phyloP scores from a whole-genome alignment of 2,888 invertebrate genomes.

The Acrobasis repandana region DNA sequence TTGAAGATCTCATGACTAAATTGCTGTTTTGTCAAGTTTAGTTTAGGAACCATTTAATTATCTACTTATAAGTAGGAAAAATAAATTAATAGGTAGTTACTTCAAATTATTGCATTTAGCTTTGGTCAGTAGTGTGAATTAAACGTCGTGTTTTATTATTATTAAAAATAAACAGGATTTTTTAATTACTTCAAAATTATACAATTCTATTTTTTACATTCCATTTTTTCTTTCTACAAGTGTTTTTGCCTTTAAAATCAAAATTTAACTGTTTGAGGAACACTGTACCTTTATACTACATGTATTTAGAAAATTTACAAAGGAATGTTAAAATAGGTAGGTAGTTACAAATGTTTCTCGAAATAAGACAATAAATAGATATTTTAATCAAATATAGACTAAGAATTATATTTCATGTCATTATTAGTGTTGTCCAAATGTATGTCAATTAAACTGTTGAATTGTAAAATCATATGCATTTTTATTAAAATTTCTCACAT shows the following conservation, averaged over 20 bases:
- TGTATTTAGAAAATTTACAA: conserved; percentile 18
- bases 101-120: conserved; percentile 22
- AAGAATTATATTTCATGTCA: conserved; percentile 34
- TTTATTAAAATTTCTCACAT: neutral
- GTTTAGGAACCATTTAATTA: neutral
- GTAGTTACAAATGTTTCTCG: conserved; percentile 33
- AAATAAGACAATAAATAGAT: conserved; percentile 67
- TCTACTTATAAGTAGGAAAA: conserved; percentile 4
- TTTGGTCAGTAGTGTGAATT: neutral
- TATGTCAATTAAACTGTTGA: conserved; percentile 70
- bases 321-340: conserved; percentile 38
- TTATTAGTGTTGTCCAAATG: conserved; percentile 56
- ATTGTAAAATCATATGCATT: conserved; percentile 31
- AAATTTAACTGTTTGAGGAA: neutral
- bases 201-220: conserved; percentile 27
- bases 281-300: conserved; percentile 2
- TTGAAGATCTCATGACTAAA: conserved; percentile 40
- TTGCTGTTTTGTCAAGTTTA: conserved; percentile 21
- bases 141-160: neutral
- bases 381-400: conserved; percentile 32
- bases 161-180: neutral
- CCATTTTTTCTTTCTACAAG: conserved; percentile 25
- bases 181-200: neutral
- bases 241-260: neutral
- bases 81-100: conserved; percentile 22